These are phyloP conservation scores for Syngnathus rostellatus DNA, from an alignment of 2,797 vertebrate species.

Conservation along the genomic window DNA sequence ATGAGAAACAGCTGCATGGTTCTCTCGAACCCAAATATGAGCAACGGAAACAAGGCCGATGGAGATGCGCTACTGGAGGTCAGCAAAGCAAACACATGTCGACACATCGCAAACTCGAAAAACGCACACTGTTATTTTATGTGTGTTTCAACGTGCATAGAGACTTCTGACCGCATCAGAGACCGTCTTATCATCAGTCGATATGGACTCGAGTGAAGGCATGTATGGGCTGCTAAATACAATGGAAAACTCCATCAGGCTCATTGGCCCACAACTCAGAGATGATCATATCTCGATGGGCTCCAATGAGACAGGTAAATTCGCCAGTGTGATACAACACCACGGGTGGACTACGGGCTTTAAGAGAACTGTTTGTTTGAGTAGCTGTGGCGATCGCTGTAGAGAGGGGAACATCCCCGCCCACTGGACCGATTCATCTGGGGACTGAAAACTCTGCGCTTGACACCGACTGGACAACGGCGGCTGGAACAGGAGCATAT, in stretches of 20 bases:
- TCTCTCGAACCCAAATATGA: conserved; percentile 23
- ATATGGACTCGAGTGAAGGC: conserved; percentile 3
- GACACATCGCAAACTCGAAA: not conserved
- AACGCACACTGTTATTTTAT: not conserved
- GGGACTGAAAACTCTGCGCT: conserved; percentile 43
- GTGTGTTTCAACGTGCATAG: conserved; percentile 26
- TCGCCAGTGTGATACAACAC: not conserved
- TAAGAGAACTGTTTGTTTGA: not conserved
- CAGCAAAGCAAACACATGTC: conserved; percentile 17
- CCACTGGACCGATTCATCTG: conserved; percentile 54
- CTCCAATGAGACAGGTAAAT: conserved; percentile 44
- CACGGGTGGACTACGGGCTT: not conserved
- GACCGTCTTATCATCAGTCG: conserved; percentile 19
- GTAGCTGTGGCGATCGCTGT: conserved; percentile 56
- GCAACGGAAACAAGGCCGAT: conserved; percentile 15
- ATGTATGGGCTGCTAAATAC: conserved; percentile 43
- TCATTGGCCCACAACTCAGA: conserved; percentile 60
- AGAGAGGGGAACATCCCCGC: conserved; percentile 35
- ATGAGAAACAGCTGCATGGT: conserved; percentile 62
- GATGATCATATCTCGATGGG: conserved; percentile 25
- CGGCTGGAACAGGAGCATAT: conserved; percentile 44
- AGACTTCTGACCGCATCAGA: conserved; percentile 41
- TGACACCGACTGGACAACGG: conserved; percentile 62
- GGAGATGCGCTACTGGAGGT: conserved; percentile 57
- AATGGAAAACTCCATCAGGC: conserved; percentile 48